A percentile compares a stretch with the other conserved stretches of the same genome.
phyloP scores from a whole-genome alignment of 2,888 invertebrate genomes.

The Molorchus minor region DNA sequence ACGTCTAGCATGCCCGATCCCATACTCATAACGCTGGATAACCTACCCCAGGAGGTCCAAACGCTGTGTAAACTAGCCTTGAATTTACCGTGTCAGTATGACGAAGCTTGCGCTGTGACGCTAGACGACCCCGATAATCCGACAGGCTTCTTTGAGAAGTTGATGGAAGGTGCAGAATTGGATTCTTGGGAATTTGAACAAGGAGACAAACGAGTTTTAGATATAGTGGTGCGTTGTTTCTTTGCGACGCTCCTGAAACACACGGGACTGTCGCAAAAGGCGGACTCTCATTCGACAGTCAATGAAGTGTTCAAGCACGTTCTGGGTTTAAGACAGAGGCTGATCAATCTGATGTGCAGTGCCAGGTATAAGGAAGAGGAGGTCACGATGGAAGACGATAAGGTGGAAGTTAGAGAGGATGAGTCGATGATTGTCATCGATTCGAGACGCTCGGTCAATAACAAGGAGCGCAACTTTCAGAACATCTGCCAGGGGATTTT shows the following conservation, averaged over 20 bases:
- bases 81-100: conserved; percentile 55
- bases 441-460: conserved; percentile 28
- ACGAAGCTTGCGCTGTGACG: conserved; percentile 56
- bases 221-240: conserved; percentile 63
- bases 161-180: conserved; percentile 60
- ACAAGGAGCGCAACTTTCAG: conserved; percentile 47
- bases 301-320: conserved; percentile 58
- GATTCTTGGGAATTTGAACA: conserved; percentile 66
- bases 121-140: conserved; percentile 41
- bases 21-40: conserved; percentile 42
- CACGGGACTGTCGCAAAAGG: conserved; percentile 62
- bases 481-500: conserved; percentile 62
- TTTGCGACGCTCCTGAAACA: conserved; percentile 66
- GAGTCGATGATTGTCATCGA: conserved; percentile 36
- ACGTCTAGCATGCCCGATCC: conserved; percentile 36
- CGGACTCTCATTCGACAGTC: conserved; percentile 48
- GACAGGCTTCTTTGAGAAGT: conserved; percentile 55
- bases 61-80: conserved; percentile 53
- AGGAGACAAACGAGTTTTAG: conserved; percentile 61
- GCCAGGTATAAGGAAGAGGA: conserved; percentile 42
- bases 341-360: conserved; percentile 50
- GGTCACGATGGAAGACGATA: conserved; percentile 35
- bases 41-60: conserved; percentile 47
- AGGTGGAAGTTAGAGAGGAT: conserved; percentile 39
- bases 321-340: conserved; percentile 51